Evolutionary conservation across 2,888 invertebrate genomes (phyloP).

Genomic region (Thera britannica): DNA sequence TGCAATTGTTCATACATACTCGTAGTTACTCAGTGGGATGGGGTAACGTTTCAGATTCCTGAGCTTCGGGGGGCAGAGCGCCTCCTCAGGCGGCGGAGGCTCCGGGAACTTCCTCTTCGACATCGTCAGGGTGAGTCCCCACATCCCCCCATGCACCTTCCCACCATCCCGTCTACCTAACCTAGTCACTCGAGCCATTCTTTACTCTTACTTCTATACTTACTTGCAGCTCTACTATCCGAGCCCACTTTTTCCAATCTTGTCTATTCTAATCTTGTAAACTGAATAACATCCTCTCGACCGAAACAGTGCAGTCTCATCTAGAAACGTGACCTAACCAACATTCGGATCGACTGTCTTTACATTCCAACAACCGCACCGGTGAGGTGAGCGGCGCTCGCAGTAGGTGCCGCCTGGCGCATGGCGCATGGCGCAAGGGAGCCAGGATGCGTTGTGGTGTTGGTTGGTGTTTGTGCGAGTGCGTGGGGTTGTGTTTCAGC

Average conservation of each 20-base stretch:
- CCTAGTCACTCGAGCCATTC: neutral
- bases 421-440: too few relatives aligned
- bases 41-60: conserved; percentile 77
- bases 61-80: conserved; percentile 85
- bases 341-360: neutral
- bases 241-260: conserved; percentile 1
- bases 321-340: neutral
- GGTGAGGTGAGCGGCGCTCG: neutral
- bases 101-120: conserved; percentile 96
- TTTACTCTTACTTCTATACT: neutral
- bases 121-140: conserved; percentile 91
- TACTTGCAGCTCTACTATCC: neutral
- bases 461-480: conserved; percentile 47
- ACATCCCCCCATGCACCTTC: neutral
- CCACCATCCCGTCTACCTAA: neutral
- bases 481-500: conserved; percentile 79
- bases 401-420: neutral
- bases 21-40: neutral
- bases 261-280: conserved; percentile 9
- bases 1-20: too few relatives aligned
- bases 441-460: neutral
- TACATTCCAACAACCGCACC: neutral
- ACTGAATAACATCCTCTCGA: neutral
- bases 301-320: neutral
- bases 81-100: conserved; percentile 85